Base-by-base conservation (phyloP, 1,140 invertebrate genomes). In the Orius laevigatus region DNA sequence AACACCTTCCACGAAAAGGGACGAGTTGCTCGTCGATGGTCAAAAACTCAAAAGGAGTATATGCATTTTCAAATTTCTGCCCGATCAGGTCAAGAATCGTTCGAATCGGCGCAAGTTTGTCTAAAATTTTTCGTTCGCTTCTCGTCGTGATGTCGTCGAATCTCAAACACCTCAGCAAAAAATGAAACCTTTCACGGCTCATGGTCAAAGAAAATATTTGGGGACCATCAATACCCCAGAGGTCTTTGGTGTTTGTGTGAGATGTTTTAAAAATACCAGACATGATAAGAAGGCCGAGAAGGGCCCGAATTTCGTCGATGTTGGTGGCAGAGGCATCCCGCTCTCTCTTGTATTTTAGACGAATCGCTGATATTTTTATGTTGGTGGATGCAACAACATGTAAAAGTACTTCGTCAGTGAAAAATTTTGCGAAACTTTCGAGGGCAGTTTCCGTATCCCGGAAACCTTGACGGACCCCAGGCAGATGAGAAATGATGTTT, bases 11-110 rank as follows among this genome's bases (percentile, higher is more conserved):
- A 44, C 62, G 43, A 52, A 66, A 68, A 9, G 49, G 49, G 47
- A 59, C 48, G 2, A 69, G 54, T 54, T 60, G 64, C 54, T 70
- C 63, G 53, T 70, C 65, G 19, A 66, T 59, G n/a, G 59, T 64
- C 5, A 62, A 50, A 56, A 55, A 31, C 51, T 62, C 57, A 40
- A 52, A 48, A n/a, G 55, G 47, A 32, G 53, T 51, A 45, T 62
- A 64, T 2, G 55, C 59, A 63, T 59, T 55, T 39, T 61, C 49
- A 53, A 60, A 66, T 4, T 58, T 62, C 9, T 52, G 3, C 10
- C 60, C 56, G 50, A 66, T 62, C 5, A 42, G 36, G 42, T 64
- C 57, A 54, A 62, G 66, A 6, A 64, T n/a, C 35, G 61, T 50
- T 34, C 60, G 43, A 38, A 66, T 59, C 6, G 60, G 56, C 42